Conservation (phyloP, 2,113 vertebrate species). For the Arizona elegans region DNA sequence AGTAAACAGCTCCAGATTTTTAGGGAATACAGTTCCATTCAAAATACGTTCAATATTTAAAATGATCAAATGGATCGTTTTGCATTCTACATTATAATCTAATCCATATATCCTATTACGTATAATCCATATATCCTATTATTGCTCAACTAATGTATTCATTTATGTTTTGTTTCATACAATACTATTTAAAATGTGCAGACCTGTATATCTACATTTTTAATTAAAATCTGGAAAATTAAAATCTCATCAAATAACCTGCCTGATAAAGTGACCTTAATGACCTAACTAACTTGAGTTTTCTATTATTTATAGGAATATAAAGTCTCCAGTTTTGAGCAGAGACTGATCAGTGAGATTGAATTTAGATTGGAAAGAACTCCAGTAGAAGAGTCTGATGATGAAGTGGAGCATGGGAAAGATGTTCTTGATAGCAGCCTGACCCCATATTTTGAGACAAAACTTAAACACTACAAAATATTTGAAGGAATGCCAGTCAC, state of each 20-base stretch:
- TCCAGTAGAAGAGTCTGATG: constrained; percentile 90
- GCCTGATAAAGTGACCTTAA: constrained; percentile 6
- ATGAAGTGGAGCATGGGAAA: constrained; percentile 82
- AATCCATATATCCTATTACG: constrained; percentile 49
- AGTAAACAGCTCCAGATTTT: background rate
- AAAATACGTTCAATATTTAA: background rate
- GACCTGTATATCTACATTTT: constrained; percentile 28
- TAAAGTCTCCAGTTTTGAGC: constrained; percentile 97
- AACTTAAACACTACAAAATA: constrained; percentile 94
- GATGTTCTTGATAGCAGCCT: constrained; percentile 58
- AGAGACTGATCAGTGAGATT: constrained; percentile 96
- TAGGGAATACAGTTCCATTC: background rate
- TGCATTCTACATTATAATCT: constrained; percentile 35
- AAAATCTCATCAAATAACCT: background rate
- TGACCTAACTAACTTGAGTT: constrained; percentile 9
- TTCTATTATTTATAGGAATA: constrained; percentile 80
- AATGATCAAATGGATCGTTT: background rate
- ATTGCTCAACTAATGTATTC: constrained; percentile 36
- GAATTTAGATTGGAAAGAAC: constrained; percentile 94
- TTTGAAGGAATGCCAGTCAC: constrained; percentile 96
- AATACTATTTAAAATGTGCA: constrained; percentile 36
- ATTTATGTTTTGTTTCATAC: constrained; percentile 40
- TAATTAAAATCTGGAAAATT: constrained; percentile 23
- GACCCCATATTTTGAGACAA: constrained; percentile 82
- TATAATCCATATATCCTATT: constrained; percentile 50